Base-by-base conservation (phyloP, 2,797 vertebrate species). In the Echeneis naucrates region DNA sequence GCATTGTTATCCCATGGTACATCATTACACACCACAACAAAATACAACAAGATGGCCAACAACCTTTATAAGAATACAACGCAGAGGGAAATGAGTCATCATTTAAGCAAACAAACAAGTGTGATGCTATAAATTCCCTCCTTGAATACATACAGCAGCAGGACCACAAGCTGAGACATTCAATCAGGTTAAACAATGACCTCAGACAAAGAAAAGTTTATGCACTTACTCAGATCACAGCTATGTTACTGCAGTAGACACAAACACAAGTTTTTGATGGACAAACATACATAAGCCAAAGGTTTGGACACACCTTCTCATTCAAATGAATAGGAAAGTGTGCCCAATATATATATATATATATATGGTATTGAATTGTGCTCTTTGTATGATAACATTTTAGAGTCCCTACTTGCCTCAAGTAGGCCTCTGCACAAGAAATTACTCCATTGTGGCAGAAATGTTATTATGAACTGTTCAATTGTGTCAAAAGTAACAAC, bases 21-120 rank as follows among this genome's bases (percentile, higher is more conserved):
- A 48, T 71, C 52, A 74, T 84, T 73, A 82, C 48, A 57, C 70
- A 71, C 42, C 26, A 53, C 32, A 64, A 56, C 72, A 80, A 83
- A 89, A 77, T 47, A 77, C 35, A 86, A 62, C 69, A 84, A 76
- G 74, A 78, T 81, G 76, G 65, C 61, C 14, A 48, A 72, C 59
- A 55, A 74, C 54, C 71, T 69, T 37, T 65, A 4, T 37, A 84
- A 66, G 61, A 73, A 76, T 67, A 44, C 64, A 80, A 78, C 57
- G 73, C 59, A 58, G 63, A 82, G 78, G 64, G 65, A 86, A 83
- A 81, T 83, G 81, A 87, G 72, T 88, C 81, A 84, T 73, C 37
- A 64, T 54, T 56, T 61, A 72, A 84, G 71, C 76, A 87, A 88
- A 89, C 77, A 89, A 88, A 79, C 89, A 91, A 89, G 89, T 92